Evolutionary conservation across 2,888 invertebrate genomes (phyloP).

Genomic region (Neoscelio sp.): DNA sequence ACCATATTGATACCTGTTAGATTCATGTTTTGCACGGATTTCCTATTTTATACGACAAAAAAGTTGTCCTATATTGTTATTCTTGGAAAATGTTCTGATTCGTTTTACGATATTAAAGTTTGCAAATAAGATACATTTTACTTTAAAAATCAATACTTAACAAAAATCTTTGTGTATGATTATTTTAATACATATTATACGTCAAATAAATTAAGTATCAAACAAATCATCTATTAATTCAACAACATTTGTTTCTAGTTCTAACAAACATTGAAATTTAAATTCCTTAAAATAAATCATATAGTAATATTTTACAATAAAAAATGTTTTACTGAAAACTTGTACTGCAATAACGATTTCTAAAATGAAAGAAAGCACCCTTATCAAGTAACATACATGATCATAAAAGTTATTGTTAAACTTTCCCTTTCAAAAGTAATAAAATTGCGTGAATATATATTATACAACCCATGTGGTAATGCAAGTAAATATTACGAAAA

Average conservation of each 20-base stretch:
- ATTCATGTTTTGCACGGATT: slow-evolving; percentile 3
- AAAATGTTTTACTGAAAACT: slow-evolving; percentile 6
- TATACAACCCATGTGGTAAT: background rate
- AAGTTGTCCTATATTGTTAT: too few species aligned
- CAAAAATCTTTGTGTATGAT: too few species aligned
- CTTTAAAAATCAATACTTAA: too few species aligned
- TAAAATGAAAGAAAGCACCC: slow-evolving; percentile 1
- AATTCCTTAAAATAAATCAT: background rate
- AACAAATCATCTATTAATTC: too few species aligned
- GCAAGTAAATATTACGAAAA: slow-evolving; percentile 34
- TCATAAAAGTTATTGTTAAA: slow-evolving; percentile 5
- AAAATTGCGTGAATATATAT: slow-evolving; percentile 12
- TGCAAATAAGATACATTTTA: too few species aligned
- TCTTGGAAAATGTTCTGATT: too few species aligned
- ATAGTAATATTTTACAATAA: background rate
- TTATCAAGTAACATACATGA: slow-evolving; percentile 15
- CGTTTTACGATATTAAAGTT: too few species aligned
- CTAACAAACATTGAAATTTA: too few species aligned
- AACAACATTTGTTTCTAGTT: too few species aligned
- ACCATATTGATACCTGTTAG: slow-evolving; percentile 17
- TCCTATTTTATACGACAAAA: slow-evolving; percentile 10
- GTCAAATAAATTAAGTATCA: too few species aligned
- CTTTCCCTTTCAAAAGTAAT: background rate
- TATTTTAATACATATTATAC: background rate
- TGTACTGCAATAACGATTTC: background rate